Base-by-base conservation (phyloP, 2,888 invertebrate genomes). In the Hirudinaria manillensis region DNA sequence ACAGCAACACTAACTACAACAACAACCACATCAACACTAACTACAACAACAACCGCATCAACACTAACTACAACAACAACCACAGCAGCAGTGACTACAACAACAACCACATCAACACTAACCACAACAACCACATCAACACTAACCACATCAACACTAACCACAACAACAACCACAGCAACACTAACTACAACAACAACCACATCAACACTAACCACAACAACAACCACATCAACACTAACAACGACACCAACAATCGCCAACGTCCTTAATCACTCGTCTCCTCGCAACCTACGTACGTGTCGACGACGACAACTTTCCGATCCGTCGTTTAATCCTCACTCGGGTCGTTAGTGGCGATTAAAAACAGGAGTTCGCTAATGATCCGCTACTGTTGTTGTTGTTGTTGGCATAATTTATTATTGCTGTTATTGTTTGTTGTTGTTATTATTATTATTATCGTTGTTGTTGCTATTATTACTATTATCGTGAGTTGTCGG, bases 271-370 rank as follows among this genome's bases (percentile, higher is more conserved):
- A 61, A 27, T 61, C 19, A 45, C 3, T 45, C 45, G 45, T 1
- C 45, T 45, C 45, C 10, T 45, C 45, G 45, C 10, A 16, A 10
- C 29, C 3, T 61, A 16, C 21, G 24, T 29, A 29, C 24, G 61
- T 29, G 61, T 27, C 29, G 61, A 27, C 61, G 61, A 27, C n/a
- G 61, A 61, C 61, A 61, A 61, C 61, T 61, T 61, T 61, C 3
- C 4, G n/a, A n/a, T 16, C 16, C 29, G 21, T 2, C 61, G 61
- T 29, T 61, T 61, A 61, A 61, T 61, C 61, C 61, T 24, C n/a
- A 10, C 2, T 7, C n/a, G 6, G 21, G 36, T 68, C 68, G 68
- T 68, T 68, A 36, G n/a, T 34, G 68, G 32, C 68, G 68, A 68
- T 68, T 61, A 61, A 10, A 16, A n/a, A n/a, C n/a, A 45, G 13